phyloP scores from a whole-genome alignment of 2,797 vertebrate genomes.

The Parauchenoglanis punctatus region DNA sequence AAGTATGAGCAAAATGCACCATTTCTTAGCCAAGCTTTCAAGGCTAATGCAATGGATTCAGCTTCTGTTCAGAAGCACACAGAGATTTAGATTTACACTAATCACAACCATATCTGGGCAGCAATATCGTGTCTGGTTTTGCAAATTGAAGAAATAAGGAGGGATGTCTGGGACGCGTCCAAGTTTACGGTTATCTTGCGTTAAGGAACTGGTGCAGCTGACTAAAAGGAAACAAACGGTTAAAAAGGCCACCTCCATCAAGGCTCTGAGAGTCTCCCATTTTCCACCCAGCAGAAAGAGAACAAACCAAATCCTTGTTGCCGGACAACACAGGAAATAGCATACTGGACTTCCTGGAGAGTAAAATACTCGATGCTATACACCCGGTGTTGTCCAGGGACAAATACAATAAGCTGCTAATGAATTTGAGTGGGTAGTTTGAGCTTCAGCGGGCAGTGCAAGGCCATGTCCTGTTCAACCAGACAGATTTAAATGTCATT shows the following conservation, averaged over 20 bases:
- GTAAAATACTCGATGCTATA: neutral
- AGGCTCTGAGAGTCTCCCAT: conserved; percentile 1
- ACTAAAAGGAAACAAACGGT: conserved; percentile 40
- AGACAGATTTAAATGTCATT: conserved; percentile 23
- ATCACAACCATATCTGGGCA: neutral
- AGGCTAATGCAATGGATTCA: neutral
- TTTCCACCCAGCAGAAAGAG: conserved; percentile 29
- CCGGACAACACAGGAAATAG: neutral
- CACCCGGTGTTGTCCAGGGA: neutral
- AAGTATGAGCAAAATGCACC: neutral
- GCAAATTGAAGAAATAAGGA: neutral
- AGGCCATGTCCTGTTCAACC: conserved; percentile 12
- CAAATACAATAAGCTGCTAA: neutral
- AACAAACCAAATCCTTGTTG: conserved; percentile 2
- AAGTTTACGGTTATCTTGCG: conserved; percentile 1
- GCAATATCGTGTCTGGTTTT: neutral
- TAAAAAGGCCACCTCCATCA: conserved; percentile 45
- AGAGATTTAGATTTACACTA: neutral
- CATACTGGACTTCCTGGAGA: neutral
- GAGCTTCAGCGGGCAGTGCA: neutral
- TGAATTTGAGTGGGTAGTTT: conserved; percentile 1
- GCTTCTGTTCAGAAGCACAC: neutral
- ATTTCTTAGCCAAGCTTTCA: neutral
- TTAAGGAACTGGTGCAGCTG: conserved; percentile 41
- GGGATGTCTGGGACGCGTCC: neutral